Evolutionary conservation across 2,797 vertebrate species (phyloP).

Genomic region (Setipinna tenuifilis): DNA sequence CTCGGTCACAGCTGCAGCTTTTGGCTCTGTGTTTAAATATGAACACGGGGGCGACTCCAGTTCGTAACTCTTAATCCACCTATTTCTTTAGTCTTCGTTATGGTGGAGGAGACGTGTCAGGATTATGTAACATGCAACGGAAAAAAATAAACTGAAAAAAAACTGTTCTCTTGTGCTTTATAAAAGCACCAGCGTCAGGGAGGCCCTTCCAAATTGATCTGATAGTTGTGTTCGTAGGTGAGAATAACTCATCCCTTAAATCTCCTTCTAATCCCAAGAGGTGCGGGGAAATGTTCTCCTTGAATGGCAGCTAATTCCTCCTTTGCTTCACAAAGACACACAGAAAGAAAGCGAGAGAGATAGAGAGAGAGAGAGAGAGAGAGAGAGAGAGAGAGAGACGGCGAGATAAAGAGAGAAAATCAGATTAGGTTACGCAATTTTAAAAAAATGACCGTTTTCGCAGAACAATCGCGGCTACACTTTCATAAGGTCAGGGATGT

Average conservation of each 20-base stretch:
- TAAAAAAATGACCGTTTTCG: not conserved
- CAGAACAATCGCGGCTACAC: not conserved
- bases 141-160: not conserved
- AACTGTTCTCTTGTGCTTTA: not conserved
- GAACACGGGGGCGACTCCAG: not conserved
- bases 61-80: not conserved
- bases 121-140: not conserved
- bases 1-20: not conserved
- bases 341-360: not conserved
- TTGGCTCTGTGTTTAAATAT: not conserved
- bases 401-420: not conserved
- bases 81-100: not conserved
- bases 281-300: not conserved
- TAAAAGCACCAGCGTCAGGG: not conserved
- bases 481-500: constrained; percentile 13
- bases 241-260: constrained; percentile 46
- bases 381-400: not conserved
- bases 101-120: not conserved
- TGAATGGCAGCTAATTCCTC: constrained; percentile 2
- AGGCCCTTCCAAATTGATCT: constrained; percentile 45
- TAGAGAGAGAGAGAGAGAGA: not conserved
- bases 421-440: constrained; percentile 18
- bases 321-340: not conserved
- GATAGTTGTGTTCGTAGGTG: constrained; percentile 52
- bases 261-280: not conserved